These are phyloP conservation scores for Perithous albicinctus DNA, from an alignment of 2,888 invertebrate genomes.

Conservation along the genomic window DNA sequence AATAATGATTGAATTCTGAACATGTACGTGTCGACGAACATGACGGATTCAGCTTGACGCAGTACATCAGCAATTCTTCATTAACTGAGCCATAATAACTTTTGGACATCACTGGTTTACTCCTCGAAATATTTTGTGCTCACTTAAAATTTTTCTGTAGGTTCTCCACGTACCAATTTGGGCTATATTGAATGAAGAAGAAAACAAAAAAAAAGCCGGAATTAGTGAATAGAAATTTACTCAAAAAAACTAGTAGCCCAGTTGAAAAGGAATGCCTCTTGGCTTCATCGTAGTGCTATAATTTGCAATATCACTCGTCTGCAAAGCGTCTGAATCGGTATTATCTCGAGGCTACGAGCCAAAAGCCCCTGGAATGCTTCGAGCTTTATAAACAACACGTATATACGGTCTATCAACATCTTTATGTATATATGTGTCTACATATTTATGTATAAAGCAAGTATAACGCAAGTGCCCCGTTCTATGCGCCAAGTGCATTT, in stretches of 20 bases:
- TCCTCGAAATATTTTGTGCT: too few species aligned
- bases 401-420: not conserved
- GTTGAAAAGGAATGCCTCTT: too few species aligned
- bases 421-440: not conserved
- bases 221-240: too few species aligned
- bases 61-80: too few species aligned
- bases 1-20: slow-evolving; percentile 49
- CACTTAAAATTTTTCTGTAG: too few species aligned
- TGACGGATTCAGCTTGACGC: slow-evolving; percentile 43
- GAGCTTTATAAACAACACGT: slow-evolving; percentile 10
- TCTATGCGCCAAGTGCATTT: slow-evolving; percentile 72
- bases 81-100: too few species aligned
- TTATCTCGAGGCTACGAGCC: slow-evolving; percentile 22
- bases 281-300: not conserved
- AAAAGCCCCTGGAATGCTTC: slow-evolving; percentile 1
- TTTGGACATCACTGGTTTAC: too few species aligned
- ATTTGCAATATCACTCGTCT: slow-evolving; percentile 17
- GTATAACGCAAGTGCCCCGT: slow-evolving; percentile 44
- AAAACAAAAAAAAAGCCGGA: too few species aligned
- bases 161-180: too few species aligned
- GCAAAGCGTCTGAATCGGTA: slow-evolving; percentile 16
- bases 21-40: slow-evolving; percentile 23
- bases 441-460: slow-evolving; percentile 39
- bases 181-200: too few species aligned
- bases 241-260: too few species aligned